Base-by-base conservation (phyloP, 2,113 vertebrate genomes). In the Lichenostomus cassidix region DNA sequence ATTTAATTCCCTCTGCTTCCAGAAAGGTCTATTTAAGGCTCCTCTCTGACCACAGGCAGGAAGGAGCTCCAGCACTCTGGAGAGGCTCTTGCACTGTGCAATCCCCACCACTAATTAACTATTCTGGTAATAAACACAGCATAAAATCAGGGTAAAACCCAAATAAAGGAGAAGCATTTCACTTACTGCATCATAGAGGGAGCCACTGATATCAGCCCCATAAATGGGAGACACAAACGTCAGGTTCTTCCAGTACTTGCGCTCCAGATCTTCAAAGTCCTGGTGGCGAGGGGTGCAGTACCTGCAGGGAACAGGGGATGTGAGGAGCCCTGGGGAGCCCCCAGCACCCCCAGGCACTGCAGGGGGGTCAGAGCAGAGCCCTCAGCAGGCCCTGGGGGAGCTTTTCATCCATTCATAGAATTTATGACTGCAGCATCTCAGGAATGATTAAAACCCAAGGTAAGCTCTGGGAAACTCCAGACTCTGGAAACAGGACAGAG, bases 221-320 rank as follows among this genome's bases (percentile, higher is more conserved):
- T 99, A 99, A 73, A 99, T 99, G 4, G 99, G 99, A 0, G 99
- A 99, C 41, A 99, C 98, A 37, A 99, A 99, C 0, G 99, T 99
- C 49, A 99, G 97, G 62, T 99, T 99, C 97, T 99, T 99, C 99
- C 99, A 99, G 97, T 99, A 99, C 83, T 99, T 99, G 79, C 99
- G 98, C 83, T 99, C 99, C 79, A 99, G 94, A 95, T 99, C 99
- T 2, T 99, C 99, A 33, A 99, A 99, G 83, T 99, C 99, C 95
- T 99, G 99, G 94, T 99, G 99, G 5, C 98, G 98, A 0, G 99
- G 99, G 20, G 99, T 99, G 95, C 99, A 99, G 88, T 99, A 99
- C 97, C 99, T 99, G 95, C 24, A 50, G 77, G 81, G 58, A 64
- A 29, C 44, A 21, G 4, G 15, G 37, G 78, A 4, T 2, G 20